Evolutionary conservation across 2,888 invertebrate species (phyloP), one percentile per base, ranked within the genome.

Genomic region (Rhingia rostrata): DNA sequence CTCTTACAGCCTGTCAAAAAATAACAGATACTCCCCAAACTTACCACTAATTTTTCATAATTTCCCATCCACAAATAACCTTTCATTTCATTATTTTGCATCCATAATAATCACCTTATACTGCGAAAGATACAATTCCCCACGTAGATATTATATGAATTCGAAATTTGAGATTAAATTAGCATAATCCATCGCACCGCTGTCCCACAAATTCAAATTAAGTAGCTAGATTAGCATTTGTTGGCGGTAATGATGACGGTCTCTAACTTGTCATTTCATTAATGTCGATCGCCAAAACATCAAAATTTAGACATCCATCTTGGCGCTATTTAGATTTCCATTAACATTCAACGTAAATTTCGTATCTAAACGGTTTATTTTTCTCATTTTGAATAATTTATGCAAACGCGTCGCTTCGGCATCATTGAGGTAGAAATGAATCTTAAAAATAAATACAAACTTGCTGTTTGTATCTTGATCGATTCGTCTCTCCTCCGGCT

Each of bases 291-390:
- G n/a, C 43, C 12, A 12, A n/a, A 45, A 45, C 12, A n/a, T 12
- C 22, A 6, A n/a, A 14, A 45, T 14, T 45, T 45, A 45, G 43
- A 12, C 43, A 12, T 45, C 12, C 6, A 45, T 45, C 43, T 45
- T 12, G 43, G n/a, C 12, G 6, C 43, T 12, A 12, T 43, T 43
- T 43, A 43, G 43, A 43, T 43, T 22, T 45, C 43, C 43, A 45
- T 45, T 45, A 45, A 45, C 12, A 45, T n/a, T 12, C 12, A 12
- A 6, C 12, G n/a, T 45, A 2, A 22, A 22, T 45, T 6, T 45
- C 6, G n/a, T n/a, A 45, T 45, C 43, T n/a, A 12, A 45, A 12
- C 43, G 43, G n/a, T 45, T 45, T 45, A n/a, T 45, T 45, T 12
- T 4, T n/a, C 22, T 22, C 22, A 2, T 22, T 22, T 6, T 12